phyloP scores from a whole-genome alignment of 2,888 invertebrate species.

The Elysia crispata region DNA sequence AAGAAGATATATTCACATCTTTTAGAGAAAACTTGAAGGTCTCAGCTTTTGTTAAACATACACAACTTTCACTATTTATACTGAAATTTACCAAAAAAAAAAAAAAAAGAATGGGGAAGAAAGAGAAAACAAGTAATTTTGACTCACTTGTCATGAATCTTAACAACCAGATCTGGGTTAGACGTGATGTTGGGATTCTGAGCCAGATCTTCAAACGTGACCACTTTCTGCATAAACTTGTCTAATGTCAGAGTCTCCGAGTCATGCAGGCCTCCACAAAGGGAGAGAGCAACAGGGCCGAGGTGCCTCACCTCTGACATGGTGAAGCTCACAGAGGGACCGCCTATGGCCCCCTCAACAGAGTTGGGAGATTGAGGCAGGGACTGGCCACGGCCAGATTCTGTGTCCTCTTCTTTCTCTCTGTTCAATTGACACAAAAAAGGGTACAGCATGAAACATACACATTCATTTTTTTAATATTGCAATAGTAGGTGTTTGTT shows the following conservation, averaged over 20 bases:
- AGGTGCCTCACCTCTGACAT: conserved; percentile 65
- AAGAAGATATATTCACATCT: too few relatives aligned
- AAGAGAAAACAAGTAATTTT: neutral
- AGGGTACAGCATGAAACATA: neutral
- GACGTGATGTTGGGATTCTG: conserved; percentile 86
- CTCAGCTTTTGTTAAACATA: too few relatives aligned
- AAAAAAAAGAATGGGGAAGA: neutral
- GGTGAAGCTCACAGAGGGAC: conserved; percentile 59
- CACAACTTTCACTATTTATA: too few relatives aligned
- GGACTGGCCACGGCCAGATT: conserved; percentile 97
- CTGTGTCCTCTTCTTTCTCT: conserved; percentile 89
- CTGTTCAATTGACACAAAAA: conserved; percentile 43
- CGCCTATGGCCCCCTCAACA: conserved; percentile 84
- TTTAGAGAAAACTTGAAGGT: too few relatives aligned
- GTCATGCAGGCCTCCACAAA: conserved; percentile 84
- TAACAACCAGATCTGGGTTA: conserved; percentile 88
- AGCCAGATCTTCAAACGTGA: conserved; percentile 82
- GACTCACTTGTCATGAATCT: conserved; percentile 86
- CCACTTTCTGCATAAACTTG: conserved; percentile 82
- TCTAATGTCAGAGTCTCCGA: conserved; percentile 81
- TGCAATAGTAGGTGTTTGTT: neutral
- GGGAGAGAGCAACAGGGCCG: conserved; percentile 85
- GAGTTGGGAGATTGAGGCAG: conserved; percentile 93
- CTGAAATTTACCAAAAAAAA: too few relatives aligned
- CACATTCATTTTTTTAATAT: neutral